These are phyloP conservation scores for Myotis daubentonii DNA, from an alignment of 2,797 vertebrate genomes.

Conservation along the genomic window DNA sequence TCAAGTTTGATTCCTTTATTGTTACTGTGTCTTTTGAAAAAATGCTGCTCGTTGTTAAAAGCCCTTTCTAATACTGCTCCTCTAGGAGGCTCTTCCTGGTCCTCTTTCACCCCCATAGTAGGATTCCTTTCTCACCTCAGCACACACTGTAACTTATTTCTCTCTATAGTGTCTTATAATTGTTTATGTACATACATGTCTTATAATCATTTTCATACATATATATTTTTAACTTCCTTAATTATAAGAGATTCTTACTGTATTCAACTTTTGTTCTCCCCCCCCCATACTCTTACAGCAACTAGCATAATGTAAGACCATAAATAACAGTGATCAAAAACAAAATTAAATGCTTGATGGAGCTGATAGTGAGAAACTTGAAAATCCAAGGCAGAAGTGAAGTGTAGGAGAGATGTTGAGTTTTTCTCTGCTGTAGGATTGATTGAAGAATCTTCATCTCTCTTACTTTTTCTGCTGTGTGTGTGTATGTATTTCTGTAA, in stretches of 20 bases:
- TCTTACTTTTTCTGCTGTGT: too few relatives aligned
- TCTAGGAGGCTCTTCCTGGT: not conserved
- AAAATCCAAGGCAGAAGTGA: not conserved
- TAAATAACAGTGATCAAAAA: not conserved
- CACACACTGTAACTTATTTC: not conserved
- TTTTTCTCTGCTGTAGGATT: not conserved
- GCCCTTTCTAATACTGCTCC: not conserved
- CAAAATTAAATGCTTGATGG: not conserved
- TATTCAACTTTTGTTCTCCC: not conserved
- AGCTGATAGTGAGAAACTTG: not conserved
- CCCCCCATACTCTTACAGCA: not conserved
- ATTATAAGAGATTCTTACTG: constrained; percentile 3
- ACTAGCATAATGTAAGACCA: not conserved
- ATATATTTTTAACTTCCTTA: not conserved
- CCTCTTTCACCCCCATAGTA: not conserved
- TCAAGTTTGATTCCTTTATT: not conserved
- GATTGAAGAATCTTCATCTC: not conserved
- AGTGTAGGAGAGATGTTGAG: not conserved
- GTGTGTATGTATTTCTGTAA: not conserved
- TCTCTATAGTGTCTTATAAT: not conserved
- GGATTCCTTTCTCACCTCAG: constrained; percentile 6
- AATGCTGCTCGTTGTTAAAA: not conserved
- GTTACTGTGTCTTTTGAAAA: not conserved
- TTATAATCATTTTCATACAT: not conserved
- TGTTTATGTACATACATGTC: not conserved